phyloP scores from a whole-genome alignment of 2,888 invertebrate genomes.

The Linyphia triangularis region DNA sequence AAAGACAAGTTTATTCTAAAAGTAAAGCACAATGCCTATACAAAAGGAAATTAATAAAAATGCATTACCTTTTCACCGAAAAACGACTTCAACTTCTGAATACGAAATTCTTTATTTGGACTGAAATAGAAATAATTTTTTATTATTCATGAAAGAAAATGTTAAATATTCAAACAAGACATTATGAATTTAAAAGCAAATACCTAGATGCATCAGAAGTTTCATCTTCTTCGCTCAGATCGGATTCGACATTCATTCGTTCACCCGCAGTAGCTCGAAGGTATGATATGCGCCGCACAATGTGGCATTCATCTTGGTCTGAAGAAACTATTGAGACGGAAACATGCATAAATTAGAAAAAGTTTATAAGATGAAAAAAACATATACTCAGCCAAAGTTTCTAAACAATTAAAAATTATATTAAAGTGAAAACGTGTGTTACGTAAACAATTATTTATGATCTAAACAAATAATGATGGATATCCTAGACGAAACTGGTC shows the following conservation, averaged over 20 bases:
- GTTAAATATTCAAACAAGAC: neutral
- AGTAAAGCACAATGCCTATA: too few species aligned
- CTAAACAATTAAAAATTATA: neutral
- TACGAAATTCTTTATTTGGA: slow-evolving; percentile 85
- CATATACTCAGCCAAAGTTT: neutral
- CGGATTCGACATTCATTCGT: slow-evolving; percentile 87
- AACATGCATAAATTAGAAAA: neutral
- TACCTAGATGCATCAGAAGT: slow-evolving; percentile 70
- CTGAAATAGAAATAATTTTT: slow-evolving; percentile 79
- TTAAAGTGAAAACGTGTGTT: neutral
- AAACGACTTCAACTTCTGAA: slow-evolving; percentile 80
- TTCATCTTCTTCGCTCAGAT: slow-evolving; percentile 81
- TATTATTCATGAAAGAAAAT: neutral
- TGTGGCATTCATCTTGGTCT: slow-evolving; percentile 85
- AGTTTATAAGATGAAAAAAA: neutral
- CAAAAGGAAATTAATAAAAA: too few species aligned
- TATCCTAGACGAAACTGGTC: too few species aligned
- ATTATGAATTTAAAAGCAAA: neutral
- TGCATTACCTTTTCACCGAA: slow-evolving; percentile 80
- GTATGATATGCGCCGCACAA: slow-evolving; percentile 94
- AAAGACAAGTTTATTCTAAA: too few species aligned
- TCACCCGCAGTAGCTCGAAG: slow-evolving; percentile 94
- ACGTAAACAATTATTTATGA: too few species aligned
- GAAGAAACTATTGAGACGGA: slow-evolving; percentile 44
- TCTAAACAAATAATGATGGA: too few species aligned